Percentiles rank a stretch among this genome's conserved stretches.
Evolutionary conservation across 2,888 invertebrate genomes (phyloP).

Genomic region (Nomada lathburiana): DNA sequence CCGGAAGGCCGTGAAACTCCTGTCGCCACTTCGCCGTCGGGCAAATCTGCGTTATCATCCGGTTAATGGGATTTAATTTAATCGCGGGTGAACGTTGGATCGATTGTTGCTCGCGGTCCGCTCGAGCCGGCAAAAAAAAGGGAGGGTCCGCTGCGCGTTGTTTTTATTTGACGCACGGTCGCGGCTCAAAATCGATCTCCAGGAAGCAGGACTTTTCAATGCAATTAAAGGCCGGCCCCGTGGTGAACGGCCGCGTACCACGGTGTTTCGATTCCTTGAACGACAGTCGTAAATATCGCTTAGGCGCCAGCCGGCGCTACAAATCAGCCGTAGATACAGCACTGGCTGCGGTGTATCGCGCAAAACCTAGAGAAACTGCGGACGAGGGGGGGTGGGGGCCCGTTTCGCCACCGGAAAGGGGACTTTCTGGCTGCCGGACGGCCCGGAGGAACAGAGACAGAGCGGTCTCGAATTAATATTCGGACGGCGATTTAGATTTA

Average conservation of each 20-base stretch:
- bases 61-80: neutral
- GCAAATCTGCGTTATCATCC: neutral
- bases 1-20: neutral
- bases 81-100: neutral
- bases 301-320: conserved; percentile 74
- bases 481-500: conserved; percentile 83
- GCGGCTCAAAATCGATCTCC: conserved; percentile 46
- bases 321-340: conserved; percentile 73
- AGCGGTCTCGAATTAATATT: conserved; percentile 81
- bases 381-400: neutral
- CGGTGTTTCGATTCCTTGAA: conserved; percentile 73
- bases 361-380: conserved; percentile 77
- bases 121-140: neutral
- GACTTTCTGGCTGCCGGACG: conserved; percentile 24
- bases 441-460: conserved; percentile 29
- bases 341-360: conserved; percentile 70
- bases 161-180: conserved; percentile 18
- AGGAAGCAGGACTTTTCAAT: conserved; percentile 50
- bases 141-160: neutral
- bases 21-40: neutral
- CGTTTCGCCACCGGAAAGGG: conserved; percentile 15
- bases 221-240: conserved; percentile 61
- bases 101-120: neutral
- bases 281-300: conserved; percentile 80
- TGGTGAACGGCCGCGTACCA: conserved; percentile 21